Percentiles rank a stretch among this genome's conserved stretches.
Evolutionary conservation across 2,797 vertebrate genomes (phyloP).

Genomic region (Aselliscus stoliczkanus): DNA sequence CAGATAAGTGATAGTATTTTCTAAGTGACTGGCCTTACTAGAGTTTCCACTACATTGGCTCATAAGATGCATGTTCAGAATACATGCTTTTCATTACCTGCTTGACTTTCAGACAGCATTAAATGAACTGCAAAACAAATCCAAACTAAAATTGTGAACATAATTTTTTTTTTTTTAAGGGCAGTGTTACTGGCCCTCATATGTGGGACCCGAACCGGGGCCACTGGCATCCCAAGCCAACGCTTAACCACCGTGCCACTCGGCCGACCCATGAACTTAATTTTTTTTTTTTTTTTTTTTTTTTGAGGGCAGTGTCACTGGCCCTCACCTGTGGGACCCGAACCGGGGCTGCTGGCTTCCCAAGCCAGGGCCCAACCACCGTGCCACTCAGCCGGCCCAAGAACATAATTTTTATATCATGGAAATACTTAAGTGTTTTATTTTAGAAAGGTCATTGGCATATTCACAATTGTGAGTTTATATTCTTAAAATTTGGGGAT

Average conservation of each 20-base stretch:
- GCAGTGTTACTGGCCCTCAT: no score
- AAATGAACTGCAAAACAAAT: slow-evolving; percentile 5
- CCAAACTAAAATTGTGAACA: neutral
- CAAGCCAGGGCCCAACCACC: no score
- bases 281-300: no score
- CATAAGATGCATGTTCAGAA: neutral
- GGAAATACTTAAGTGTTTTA: neutral
- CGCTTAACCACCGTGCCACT: no score
- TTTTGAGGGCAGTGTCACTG: no score
- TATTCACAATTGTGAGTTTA: neutral
- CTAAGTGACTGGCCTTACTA: neutral
- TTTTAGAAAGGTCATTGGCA: slow-evolving; percentile 1
- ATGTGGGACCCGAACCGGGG: no score
- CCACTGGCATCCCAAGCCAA: no score
- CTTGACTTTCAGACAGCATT: neutral
- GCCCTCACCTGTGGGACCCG: no score
- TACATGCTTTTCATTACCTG: neutral
- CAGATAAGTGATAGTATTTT: neutral
- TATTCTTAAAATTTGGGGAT: neutral
- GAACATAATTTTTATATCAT: slow-evolving; percentile 12
- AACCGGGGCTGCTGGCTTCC: no score
- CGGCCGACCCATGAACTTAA: no score
- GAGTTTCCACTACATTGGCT: neutral
- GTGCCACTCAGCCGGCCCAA: no score
- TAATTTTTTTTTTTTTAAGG: no score